These are phyloP conservation scores for Nephotettix cincticeps DNA, from an alignment of 1,140 invertebrate genomes.

Conservation along the genomic window DNA sequence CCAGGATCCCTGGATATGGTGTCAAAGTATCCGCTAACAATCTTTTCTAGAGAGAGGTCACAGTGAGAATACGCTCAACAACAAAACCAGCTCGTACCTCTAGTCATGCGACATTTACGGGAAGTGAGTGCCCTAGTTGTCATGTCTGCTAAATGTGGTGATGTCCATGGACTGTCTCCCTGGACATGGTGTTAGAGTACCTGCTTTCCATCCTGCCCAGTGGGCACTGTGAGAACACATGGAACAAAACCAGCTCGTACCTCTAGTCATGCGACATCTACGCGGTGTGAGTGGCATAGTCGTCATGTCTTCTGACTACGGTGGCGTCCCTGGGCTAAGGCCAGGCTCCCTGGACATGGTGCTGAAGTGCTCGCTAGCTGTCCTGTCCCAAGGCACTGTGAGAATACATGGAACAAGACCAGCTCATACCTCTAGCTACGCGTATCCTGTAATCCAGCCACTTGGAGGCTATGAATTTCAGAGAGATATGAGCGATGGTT, in stretches of 20 bases:
- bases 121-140: too few species aligned
- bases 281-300: too few species aligned
- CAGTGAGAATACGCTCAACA: background rate
- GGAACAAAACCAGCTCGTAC: background rate
- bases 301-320: too few species aligned
- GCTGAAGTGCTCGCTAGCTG: background rate
- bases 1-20: constrained; percentile 26
- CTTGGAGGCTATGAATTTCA: too few species aligned
- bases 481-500: too few species aligned
- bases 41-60: background rate
- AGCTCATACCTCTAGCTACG: too few species aligned
- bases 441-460: too few species aligned
- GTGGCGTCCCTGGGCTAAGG: constrained; percentile 17
- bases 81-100: background rate
- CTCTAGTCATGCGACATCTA: background rate
- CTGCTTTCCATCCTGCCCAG: background rate
- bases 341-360: constrained; percentile 25
- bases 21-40: background rate
- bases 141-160: background rate
- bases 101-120: too few species aligned
- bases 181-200: constrained; percentile 21
- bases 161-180: constrained; percentile 14
- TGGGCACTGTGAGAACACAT: background rate
- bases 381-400: too few species aligned
- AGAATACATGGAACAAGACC: too few species aligned